Conservation (phyloP, 1,140 invertebrate species). For the Drosophila nasuta region DNA sequence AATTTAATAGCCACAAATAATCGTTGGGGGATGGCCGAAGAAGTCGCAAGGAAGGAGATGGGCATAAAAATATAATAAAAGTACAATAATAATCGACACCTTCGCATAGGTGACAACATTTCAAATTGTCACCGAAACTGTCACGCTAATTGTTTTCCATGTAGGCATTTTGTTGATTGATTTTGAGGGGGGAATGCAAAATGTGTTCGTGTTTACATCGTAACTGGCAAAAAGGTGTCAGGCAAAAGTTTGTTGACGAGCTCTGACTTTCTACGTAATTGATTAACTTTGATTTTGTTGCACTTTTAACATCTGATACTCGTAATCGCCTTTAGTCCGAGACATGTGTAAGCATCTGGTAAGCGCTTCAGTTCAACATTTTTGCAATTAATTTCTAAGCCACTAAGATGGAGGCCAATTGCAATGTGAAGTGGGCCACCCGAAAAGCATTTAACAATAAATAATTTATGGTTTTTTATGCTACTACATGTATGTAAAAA, state of each 20-base stretch:
- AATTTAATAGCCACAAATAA: slow-evolving; percentile 70
- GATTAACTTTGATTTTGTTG: slow-evolving; percentile 74
- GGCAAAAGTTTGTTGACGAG: slow-evolving; percentile 60
- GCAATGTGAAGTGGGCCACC: neutral
- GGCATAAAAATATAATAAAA: slow-evolving; percentile 28
- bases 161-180: slow-evolving; percentile 56
- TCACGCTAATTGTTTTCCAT: slow-evolving; percentile 76
- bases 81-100: slow-evolving; percentile 54
- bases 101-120: slow-evolving; percentile 64
- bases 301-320: slow-evolving; percentile 11
- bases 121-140: slow-evolving; percentile 75
- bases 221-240: slow-evolving; percentile 42
- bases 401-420: slow-evolving; percentile 5
- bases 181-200: slow-evolving; percentile 43
- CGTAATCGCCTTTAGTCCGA: slow-evolving; percentile 5
- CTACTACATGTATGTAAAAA: neutral
- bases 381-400: slow-evolving; percentile 33
- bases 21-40: neutral
- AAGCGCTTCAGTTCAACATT: slow-evolving; percentile 15
- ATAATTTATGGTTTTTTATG: slow-evolving; percentile 40
- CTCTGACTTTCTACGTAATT: slow-evolving; percentile 68
- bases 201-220: slow-evolving; percentile 53
- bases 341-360: slow-evolving; percentile 41
- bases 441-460: slow-evolving; percentile 39
- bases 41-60: neutral